Conservation (phyloP, 2,113 vertebrate species). For the Oceanodroma tethys region DNA sequence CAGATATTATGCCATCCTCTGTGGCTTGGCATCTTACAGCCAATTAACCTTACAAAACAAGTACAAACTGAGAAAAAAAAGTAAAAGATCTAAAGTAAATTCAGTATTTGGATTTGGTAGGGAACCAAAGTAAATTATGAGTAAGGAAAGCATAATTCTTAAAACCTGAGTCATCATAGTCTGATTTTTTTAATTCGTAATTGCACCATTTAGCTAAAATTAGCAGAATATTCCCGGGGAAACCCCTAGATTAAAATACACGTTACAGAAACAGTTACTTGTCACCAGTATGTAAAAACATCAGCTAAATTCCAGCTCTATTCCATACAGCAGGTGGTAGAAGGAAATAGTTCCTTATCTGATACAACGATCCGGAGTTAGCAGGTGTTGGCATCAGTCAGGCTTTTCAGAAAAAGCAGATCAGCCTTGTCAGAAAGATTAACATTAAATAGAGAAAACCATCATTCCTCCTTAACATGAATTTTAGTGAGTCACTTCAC, state of each 20-base stretch:
- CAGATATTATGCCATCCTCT: background rate
- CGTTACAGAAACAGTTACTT: background rate
- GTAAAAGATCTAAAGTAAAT: background rate
- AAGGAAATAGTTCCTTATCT: background rate
- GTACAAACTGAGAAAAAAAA: background rate
- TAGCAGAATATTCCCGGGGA: background rate
- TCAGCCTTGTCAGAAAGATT: background rate
- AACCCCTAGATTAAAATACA: background rate
- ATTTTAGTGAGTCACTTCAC: background rate
- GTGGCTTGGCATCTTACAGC: background rate
- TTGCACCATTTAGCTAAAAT: background rate
- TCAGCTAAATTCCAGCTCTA: background rate
- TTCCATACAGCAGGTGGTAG: constrained; percentile 1
- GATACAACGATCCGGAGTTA: background rate
- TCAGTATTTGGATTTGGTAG: background rate
- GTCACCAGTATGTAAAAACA: background rate
- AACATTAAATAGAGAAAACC: background rate
- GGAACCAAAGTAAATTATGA: background rate
- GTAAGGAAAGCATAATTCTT: background rate
- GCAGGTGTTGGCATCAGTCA: constrained; percentile 35
- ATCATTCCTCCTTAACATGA: background rate
- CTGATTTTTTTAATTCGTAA: background rate
- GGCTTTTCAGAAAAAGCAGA: background rate
- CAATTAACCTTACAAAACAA: background rate
- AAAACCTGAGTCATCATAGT: background rate